Evolutionary conservation across 2,113 vertebrate genomes (phyloP), one percentile per base, ranked within the genome.

Genomic region (Chloroceryle aenea): DNA sequence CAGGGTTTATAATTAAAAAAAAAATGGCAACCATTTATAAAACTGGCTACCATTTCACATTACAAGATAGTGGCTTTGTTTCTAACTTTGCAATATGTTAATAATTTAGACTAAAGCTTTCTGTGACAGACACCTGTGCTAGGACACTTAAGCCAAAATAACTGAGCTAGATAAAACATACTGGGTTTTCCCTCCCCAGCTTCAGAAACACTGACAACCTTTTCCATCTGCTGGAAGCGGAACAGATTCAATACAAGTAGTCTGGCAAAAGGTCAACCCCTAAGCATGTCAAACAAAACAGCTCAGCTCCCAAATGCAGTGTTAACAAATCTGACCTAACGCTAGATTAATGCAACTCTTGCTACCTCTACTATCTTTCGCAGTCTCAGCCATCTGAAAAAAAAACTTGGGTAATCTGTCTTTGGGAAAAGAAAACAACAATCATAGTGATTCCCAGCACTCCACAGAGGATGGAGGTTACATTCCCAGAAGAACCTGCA

Each of bases 381-480:
- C 38, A 50, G 18, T 55, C 43, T 48, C 10, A 27, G 30, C 23
- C 73, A 88, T 19, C 63, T 45, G 19, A 52, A 59, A 87, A 63
- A 81, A 63, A 85, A 38, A 16, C 4, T 5, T n/a, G 11, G 27
- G 10, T 68, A 38, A 58, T 40, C 17, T 30, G 42, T n/a, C 6
- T 48, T 34, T 10, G 64, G 25, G n/a, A 83, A 72, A 87, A 58
- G 5, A 53, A 52, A 68, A 47, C 7, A 84, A 89, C 78, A 50
- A 2, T 7, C 23, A 25, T 1, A 67, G n/a, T 0, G 1, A 67
- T 47, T 62, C 27, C 17, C 17, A 29, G 19, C 25, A 29, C 27
- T 73, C 23, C 3, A 8, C 15, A 50, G 45, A 3, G 3, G 23
- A 55, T 8, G 11, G 20, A 84, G 26, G 27, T 62, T 43, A n/a